phyloP scores from a whole-genome alignment of 2,888 invertebrate genomes.

The Watsonalla binaria region DNA sequence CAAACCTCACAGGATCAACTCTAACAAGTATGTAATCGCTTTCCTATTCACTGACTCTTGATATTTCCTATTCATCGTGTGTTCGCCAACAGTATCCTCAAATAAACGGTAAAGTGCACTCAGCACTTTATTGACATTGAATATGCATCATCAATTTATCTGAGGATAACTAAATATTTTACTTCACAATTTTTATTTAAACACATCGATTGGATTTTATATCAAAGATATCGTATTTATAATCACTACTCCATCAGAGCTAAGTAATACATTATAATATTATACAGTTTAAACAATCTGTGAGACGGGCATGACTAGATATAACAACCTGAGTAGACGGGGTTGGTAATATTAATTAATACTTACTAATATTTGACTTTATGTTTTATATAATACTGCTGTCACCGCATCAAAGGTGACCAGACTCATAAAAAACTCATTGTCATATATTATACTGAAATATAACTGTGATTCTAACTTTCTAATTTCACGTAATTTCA shows the following conservation, averaged over 20 bases:
- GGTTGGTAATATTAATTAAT: constrained; percentile 48
- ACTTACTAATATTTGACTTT: constrained; percentile 33
- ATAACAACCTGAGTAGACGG: constrained; percentile 65
- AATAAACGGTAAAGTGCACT: neutral
- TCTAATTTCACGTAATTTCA: constrained; percentile 35
- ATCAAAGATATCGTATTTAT: neutral
- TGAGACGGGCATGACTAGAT: constrained; percentile 57
- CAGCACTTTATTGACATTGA: neutral
- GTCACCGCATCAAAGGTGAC: constrained; percentile 73
- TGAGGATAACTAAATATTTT: neutral
- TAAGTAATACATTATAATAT: neutral
- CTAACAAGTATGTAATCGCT: constrained; percentile 85
- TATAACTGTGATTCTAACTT: constrained; percentile 11
- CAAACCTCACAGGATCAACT: constrained; percentile 87
- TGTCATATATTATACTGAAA: constrained; percentile 6
- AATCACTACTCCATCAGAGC: neutral
- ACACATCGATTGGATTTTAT: too few relatives aligned
- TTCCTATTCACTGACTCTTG: neutral
- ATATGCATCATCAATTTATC: neutral
- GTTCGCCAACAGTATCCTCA: neutral
- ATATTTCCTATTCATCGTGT: neutral
- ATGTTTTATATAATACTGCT: constrained; percentile 50
- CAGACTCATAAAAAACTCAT: constrained; percentile 49
- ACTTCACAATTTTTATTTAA: too few relatives aligned
- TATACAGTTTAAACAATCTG: constrained; percentile 13